Base-by-base conservation (phyloP, 2,113 vertebrate genomes). In the Steatornis caripensis region DNA sequence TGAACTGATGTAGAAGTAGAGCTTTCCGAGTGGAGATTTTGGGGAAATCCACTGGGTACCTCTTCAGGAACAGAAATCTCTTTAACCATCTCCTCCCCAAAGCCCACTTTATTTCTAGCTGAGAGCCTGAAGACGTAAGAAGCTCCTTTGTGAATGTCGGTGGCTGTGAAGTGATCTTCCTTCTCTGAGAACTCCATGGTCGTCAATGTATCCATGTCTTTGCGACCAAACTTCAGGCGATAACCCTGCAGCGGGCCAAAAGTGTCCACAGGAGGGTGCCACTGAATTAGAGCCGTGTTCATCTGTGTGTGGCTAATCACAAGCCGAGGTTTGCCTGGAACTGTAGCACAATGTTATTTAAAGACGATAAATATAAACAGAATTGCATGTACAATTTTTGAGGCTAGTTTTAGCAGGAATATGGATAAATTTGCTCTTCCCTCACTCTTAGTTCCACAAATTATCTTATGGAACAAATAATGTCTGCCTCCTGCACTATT, bases 241-340 rank as follows among this genome's bases (percentile, higher is more conserved):
- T 99, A 99, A 72, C 99, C 99, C 96, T 99, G 99, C 88, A 99
- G 97, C 39, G 98, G 98, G 85, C 99, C 99, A 55, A 99, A 99
- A 69, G 99, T 99, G 95, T 99, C 96, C 75, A 99, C 97, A 8
- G 99, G 99, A 71, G 99, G 98, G 87, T 99, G 99, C 99, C 99
- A 99, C 96, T 99, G 99, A 96, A 99, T 98, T 76, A 99, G 98
- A 95, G 99, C 99, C 9, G 99, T 99, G 96, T 99, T 99, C 99
- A 99, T 99, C 98, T 99, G 99, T 62, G 99, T 99, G 94, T 99
- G 98, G 97, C 99, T 99, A 95, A 99, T 99, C 98, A 99, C 99
- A 68, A 99, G 99, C 3, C 99, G 98, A 85, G 99, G 99, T 98
- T 98, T 99, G 39, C 99, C 99, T 97, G 99, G 99, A 98, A 99